phyloP scores from a whole-genome alignment of 1,140 invertebrate genomes.

The Melipona quadrifasciata region DNA sequence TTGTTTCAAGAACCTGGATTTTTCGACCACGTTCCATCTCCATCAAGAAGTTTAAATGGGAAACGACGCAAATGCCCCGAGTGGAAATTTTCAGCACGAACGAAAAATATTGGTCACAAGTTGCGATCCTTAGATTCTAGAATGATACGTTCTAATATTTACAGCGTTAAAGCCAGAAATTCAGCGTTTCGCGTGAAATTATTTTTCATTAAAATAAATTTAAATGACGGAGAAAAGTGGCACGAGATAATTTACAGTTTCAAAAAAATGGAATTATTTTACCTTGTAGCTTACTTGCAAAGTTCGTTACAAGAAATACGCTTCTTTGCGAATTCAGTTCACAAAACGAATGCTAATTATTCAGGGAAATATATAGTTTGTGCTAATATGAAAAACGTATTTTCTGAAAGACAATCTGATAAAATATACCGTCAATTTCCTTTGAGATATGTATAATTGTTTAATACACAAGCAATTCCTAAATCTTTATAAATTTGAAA shows the following conservation, averaged over 20 bases:
- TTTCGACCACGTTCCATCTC: too few relatives aligned
- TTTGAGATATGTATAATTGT: neutral
- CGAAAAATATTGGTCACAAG: neutral
- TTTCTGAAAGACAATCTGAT: neutral
- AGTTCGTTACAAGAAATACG: neutral
- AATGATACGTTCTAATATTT: neutral
- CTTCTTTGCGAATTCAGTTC: neutral
- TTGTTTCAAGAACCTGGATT: constrained; percentile 15
- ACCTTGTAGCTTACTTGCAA: too few relatives aligned
- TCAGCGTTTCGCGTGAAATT: too few relatives aligned
- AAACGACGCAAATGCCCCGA: neutral
- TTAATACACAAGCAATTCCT: neutral
- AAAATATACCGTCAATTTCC: neutral
- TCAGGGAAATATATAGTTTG: neutral
- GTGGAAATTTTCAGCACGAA: neutral
- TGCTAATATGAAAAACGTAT: neutral
- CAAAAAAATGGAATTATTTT: too few relatives aligned
- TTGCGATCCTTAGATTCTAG: neutral
- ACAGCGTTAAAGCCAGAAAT: too few relatives aligned
- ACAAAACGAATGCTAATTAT: neutral
- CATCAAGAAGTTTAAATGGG: neutral
- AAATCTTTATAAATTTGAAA: too few relatives aligned
- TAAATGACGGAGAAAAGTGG: too few relatives aligned
- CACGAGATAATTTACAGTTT: too few relatives aligned
- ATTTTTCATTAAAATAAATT: too few relatives aligned